Conservation (phyloP, 2,113 vertebrate species). For the Alligator mississippiensis region DNA sequence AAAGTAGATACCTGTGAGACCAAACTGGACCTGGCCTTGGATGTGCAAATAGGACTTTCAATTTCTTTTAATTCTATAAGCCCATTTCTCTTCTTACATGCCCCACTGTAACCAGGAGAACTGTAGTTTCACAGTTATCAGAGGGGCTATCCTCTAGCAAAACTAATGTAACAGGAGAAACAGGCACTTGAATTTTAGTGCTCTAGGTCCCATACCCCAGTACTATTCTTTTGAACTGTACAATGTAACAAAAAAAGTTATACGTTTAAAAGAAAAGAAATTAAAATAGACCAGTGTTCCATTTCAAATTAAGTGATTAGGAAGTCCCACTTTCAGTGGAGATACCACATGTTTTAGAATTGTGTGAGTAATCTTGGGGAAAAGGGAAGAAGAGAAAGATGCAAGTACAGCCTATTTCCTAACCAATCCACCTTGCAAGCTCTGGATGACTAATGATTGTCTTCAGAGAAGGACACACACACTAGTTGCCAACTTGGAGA, state of each 20-base stretch:
- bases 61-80: not conserved
- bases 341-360: not conserved
- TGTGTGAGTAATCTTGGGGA: not conserved
- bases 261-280: not conserved
- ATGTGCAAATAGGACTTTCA: not conserved
- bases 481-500: not conserved
- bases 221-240: not conserved
- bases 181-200: not conserved
- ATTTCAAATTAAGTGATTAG: not conserved
- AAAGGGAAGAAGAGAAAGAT: not conserved
- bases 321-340: not conserved
- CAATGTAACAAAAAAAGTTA: not conserved
- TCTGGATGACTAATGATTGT: not conserved
- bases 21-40: too few relatives aligned
- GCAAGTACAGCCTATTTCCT: not conserved
- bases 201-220: not conserved
- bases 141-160: not conserved
- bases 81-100: not conserved
- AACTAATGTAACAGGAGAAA: not conserved
- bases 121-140: not conserved
- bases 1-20: too few relatives aligned
- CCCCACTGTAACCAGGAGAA: not conserved
- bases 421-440: not conserved
- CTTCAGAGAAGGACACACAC: not conserved
- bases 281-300: not conserved